Percentiles rank a stretch among this genome's conserved stretches.
Conservation (phyloP, 92 coral and sea anemone species). For the Palythoa heliodiscus region DNA sequence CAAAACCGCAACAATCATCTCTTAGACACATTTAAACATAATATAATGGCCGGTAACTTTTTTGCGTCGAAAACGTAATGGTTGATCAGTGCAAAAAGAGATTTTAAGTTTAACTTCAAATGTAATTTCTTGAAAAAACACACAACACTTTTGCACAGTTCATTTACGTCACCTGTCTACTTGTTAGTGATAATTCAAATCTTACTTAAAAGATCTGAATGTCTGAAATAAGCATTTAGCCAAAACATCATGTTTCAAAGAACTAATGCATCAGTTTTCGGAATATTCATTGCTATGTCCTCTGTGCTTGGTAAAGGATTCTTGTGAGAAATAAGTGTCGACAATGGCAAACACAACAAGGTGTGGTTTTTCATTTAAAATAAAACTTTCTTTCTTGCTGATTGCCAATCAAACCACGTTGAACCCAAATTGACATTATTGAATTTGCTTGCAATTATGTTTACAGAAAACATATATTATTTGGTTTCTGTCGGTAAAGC, state of each 20-base stretch:
- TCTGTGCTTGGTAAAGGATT: neutral
- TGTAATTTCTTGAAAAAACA: neutral
- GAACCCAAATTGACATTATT: conserved; percentile 24
- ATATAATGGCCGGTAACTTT: neutral
- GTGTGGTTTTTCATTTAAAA: conserved; percentile 8
- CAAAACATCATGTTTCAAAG: neutral
- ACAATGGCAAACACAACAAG: neutral
- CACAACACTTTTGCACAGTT: neutral
- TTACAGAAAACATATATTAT: conserved; percentile 32
- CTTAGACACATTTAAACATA: neutral
- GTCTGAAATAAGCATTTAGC: neutral
- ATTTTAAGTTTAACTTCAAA: neutral
- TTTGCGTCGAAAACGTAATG: neutral
- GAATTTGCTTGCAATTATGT: conserved; percentile 15
- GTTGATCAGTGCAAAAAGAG: neutral
- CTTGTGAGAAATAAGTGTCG: neutral
- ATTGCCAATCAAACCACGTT: conserved; percentile 18
- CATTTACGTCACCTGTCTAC: neutral
- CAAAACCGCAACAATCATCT: neutral
- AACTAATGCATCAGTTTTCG: neutral
- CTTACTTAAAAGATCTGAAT: neutral
- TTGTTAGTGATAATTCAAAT: neutral
- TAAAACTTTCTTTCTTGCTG: conserved; percentile 2
- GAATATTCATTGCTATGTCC: neutral
- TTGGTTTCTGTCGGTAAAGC: conserved; percentile 37